These are phyloP conservation scores for Diarsia dahlii DNA, from an alignment of 2,888 invertebrate species.

Conservation along the genomic window DNA sequence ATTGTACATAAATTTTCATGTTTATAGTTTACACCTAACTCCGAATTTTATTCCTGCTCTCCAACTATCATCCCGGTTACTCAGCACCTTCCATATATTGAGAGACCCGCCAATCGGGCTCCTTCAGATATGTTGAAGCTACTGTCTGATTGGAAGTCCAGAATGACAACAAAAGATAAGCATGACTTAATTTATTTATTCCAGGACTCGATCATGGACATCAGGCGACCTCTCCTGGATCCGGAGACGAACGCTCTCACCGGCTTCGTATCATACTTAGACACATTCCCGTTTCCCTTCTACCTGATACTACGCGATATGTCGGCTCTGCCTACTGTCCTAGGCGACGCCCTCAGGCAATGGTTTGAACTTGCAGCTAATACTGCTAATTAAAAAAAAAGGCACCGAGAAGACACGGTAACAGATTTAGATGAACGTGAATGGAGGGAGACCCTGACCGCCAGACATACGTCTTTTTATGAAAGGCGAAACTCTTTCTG, in stretches of 20 bases:
- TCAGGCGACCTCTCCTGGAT: slow-evolving; percentile 96
- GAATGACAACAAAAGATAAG: too few relatives aligned
- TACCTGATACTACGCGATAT: slow-evolving; percentile 98
- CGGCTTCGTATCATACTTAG: slow-evolving; percentile 96
- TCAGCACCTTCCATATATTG: too few relatives aligned
- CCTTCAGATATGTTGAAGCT: too few relatives aligned
- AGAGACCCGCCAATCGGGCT: too few relatives aligned
- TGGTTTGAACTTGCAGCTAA: slow-evolving; percentile 99
- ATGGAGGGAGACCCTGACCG: neutral
- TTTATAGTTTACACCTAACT: too few relatives aligned
- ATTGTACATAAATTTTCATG: too few relatives aligned
- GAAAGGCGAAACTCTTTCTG: neutral
- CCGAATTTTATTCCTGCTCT: too few relatives aligned
- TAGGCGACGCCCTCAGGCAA: slow-evolving; percentile 98
- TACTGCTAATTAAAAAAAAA: slow-evolving; percentile 74
- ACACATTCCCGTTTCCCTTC: slow-evolving; percentile 99
- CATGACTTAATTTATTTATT: slow-evolving; percentile 66
- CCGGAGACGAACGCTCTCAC: slow-evolving; percentile 89
- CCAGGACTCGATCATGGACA: slow-evolving; percentile 97
- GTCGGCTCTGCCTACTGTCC: slow-evolving; percentile 95
- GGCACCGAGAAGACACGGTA: neutral
- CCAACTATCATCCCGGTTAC: too few relatives aligned
- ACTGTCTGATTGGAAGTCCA: too few relatives aligned
- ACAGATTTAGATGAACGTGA: slow-evolving; percentile 6
- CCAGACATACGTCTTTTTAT: neutral